Evolutionary conservation across 1,140 invertebrate species (phyloP).

Genomic region (Zaprionus kolodkinae): DNA sequence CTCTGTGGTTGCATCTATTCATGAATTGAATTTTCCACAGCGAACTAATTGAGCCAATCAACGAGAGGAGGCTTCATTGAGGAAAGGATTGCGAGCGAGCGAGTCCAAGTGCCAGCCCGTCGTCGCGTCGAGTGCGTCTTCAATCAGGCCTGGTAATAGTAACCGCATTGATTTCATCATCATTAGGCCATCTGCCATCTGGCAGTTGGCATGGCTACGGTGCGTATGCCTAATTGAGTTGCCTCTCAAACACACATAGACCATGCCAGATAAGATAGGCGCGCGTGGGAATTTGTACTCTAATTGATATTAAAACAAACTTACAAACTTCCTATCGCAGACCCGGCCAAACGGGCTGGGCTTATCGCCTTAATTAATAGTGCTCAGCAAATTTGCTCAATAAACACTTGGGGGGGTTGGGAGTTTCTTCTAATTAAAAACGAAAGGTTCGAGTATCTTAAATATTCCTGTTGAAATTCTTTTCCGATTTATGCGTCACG

Average conservation of each 20-base stretch:
- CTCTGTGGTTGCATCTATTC: neutral
- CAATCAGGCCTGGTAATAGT: slow-evolving; percentile 5
- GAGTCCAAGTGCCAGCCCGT: neutral
- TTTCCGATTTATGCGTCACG: neutral
- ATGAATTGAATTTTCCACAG: slow-evolving; percentile 18
- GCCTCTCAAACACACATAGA: slow-evolving; percentile 5
- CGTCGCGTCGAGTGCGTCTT: too few species aligned
- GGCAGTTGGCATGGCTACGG: slow-evolving; percentile 34
- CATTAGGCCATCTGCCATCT: slow-evolving; percentile 29
- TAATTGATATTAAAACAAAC: slow-evolving; percentile 27
- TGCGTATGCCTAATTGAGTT: slow-evolving; percentile 60
- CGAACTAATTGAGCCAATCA: slow-evolving; percentile 45
- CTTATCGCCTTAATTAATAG: slow-evolving; percentile 57
- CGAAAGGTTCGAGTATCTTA: neutral
- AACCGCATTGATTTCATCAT: slow-evolving; percentile 58
- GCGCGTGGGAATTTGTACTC: slow-evolving; percentile 35
- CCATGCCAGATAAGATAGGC: slow-evolving; percentile 52
- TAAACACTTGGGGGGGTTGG: neutral
- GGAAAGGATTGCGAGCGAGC: neutral
- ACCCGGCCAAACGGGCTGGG: slow-evolving; percentile 5
- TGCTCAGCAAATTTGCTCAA: slow-evolving; percentile 25
- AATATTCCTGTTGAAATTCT: neutral
- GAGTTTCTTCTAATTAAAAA: neutral
- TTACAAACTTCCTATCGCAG: slow-evolving; percentile 5
- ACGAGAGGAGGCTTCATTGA: slow-evolving; percentile 4